These are phyloP conservation scores for Piprites chloris DNA, from an alignment of 2,113 vertebrate species.

Conservation along the genomic window DNA sequence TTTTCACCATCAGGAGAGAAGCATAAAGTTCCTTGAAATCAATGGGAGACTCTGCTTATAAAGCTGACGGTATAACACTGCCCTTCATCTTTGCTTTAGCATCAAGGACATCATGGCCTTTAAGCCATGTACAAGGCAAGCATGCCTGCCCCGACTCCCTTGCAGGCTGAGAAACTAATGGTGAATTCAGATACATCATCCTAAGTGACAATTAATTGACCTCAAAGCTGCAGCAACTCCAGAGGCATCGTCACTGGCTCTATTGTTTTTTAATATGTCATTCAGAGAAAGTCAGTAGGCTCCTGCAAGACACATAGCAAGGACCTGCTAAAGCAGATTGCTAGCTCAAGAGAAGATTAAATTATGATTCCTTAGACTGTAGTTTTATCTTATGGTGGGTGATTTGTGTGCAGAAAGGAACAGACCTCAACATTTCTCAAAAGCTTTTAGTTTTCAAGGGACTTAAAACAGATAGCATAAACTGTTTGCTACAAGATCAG, in stretches of 20 bases:
- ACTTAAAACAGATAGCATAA: constrained; percentile 17
- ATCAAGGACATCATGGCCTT: neutral
- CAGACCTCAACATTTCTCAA: neutral
- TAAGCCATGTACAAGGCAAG: neutral
- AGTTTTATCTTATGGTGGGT: neutral
- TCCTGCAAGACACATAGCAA: neutral
- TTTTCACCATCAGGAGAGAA: neutral
- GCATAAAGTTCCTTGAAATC: neutral
- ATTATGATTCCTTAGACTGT: constrained; percentile 18
- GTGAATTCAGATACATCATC: neutral
- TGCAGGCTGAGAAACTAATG: neutral
- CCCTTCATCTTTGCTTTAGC: neutral
- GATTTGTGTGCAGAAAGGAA: constrained; percentile 5
- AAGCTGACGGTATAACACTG: neutral
- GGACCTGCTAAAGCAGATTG: constrained; percentile 32
- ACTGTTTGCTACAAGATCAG: neutral
- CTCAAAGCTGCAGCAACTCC: constrained; percentile 5
- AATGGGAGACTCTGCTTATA: neutral
- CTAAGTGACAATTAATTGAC: constrained; percentile 50
- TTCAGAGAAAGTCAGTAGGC: constrained; percentile 15
- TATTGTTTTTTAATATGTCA: constrained; percentile 38
- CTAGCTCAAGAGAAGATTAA: constrained; percentile 16
- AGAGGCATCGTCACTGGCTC: neutral
- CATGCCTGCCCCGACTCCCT: neutral
- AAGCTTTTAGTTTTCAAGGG: constrained; percentile 29